A percentile compares a stretch with the other conserved stretches of the same genome.
phyloP scores from a whole-genome alignment of 1,140 invertebrate genomes.

The Drosophila lacteicornis region DNA sequence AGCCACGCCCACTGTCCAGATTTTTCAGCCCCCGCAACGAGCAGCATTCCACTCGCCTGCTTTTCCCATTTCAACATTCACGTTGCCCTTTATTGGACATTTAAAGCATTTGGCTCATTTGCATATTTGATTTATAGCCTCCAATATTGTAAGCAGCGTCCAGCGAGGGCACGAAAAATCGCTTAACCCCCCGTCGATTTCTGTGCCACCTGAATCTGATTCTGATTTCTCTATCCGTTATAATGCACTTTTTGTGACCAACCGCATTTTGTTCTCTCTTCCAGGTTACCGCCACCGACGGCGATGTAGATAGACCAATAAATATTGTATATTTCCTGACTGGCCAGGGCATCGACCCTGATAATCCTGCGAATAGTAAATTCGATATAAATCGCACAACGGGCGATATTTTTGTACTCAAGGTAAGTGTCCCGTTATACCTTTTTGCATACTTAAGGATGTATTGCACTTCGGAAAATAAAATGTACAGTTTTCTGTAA shows the following conservation, averaged over 20 bases:
- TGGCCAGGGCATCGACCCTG: constrained; percentile 89
- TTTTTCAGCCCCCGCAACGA: constrained; percentile 17
- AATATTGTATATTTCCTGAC: constrained; percentile 90
- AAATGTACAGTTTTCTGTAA: no score
- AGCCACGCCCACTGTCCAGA: constrained; percentile 49
- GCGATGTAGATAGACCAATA: constrained; percentile 88
- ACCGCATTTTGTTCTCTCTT: constrained; percentile 56
- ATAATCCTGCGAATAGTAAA: constrained; percentile 88
- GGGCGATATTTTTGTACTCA: constrained; percentile 88
- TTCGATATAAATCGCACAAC: constrained; percentile 89
- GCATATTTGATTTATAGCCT: constrained; percentile 81
- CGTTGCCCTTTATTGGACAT: constrained; percentile 75
- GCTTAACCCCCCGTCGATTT: constrained; percentile 31
- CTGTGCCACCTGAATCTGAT: constrained; percentile 21
- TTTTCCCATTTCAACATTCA: constrained; percentile 33
- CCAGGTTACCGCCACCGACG: constrained; percentile 87
- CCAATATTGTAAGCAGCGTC: constrained; percentile 67
- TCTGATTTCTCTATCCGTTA: constrained; percentile 7
- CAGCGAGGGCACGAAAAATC: constrained; percentile 34
- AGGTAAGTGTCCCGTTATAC: constrained; percentile 84
- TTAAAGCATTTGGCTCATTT: constrained; percentile 81
- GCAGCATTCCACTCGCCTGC: background rate
- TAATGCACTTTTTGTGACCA: constrained; percentile 51
- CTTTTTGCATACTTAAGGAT: constrained; percentile 12
- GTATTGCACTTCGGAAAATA: background rate